These are phyloP conservation scores for Gavialis gangeticus DNA, from an alignment of 2,113 vertebrate genomes.

Conservation along the genomic window DNA sequence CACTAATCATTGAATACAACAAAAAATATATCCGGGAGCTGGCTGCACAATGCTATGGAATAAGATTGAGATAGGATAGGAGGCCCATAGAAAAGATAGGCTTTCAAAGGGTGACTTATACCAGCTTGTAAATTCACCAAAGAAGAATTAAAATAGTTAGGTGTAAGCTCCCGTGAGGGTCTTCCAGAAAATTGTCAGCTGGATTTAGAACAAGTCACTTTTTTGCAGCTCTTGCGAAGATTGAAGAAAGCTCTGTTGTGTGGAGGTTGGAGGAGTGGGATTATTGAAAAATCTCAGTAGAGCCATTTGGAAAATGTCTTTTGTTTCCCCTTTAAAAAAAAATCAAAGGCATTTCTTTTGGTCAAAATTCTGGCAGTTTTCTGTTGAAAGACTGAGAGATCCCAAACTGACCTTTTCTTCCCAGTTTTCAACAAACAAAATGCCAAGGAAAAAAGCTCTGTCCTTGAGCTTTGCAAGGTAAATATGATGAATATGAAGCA, in stretches of 20 bases:
- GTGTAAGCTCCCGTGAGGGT: background rate
- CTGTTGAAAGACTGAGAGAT: background rate
- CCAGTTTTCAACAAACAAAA: background rate
- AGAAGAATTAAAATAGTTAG: background rate
- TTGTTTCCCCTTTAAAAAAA: background rate
- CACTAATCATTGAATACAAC: background rate
- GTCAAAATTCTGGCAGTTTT: background rate
- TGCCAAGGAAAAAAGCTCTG: background rate
- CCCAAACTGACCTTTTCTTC: background rate
- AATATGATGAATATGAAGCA: background rate
- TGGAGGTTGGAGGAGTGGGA: background rate
- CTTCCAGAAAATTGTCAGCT: background rate
- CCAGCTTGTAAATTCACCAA: background rate
- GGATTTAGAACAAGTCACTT: background rate
- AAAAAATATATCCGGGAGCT: background rate
- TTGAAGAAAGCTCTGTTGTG: background rate
- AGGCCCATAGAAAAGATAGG: background rate
- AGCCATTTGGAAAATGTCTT: background rate
- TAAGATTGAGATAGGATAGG: background rate
- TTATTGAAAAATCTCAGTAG: background rate
- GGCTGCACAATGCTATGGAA: background rate
- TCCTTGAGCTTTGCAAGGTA: background rate
- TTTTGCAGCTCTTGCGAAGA: background rate
- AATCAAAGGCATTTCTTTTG: background rate
- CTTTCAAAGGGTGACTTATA: background rate